A percentile compares a stretch with the other conserved stretches of the same genome.
Conservation (phyloP, 2,797 vertebrate species). For the Clarias platycephalus region DNA sequence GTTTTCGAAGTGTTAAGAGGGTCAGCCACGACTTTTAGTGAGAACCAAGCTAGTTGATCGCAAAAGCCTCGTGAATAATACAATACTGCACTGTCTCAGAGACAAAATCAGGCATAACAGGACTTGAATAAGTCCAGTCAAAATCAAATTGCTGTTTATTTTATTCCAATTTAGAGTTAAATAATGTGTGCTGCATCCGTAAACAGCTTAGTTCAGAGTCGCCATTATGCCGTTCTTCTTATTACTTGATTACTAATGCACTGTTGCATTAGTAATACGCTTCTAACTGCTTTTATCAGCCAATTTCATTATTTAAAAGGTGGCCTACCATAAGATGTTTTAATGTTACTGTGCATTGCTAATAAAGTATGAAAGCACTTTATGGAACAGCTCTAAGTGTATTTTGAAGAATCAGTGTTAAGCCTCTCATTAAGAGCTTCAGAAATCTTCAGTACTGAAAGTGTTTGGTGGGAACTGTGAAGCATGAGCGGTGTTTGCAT, state of each 20-base stretch:
- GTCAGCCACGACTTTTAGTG: slow-evolving; percentile 37
- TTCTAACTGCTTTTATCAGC: slow-evolving; percentile 54
- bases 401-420: slow-evolving; percentile 19
- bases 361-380: slow-evolving; percentile 14
- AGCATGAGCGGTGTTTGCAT: slow-evolving; percentile 45
- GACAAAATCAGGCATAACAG: slow-evolving; percentile 26
- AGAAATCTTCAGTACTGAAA: slow-evolving; percentile 34
- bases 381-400: slow-evolving; percentile 14
- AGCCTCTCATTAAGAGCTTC: slow-evolving; percentile 12
- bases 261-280: slow-evolving; percentile 55
- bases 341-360: slow-evolving; percentile 30
- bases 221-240: slow-evolving; percentile 35
- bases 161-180: slow-evolving; percentile 21
- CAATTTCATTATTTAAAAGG: slow-evolving; percentile 58
- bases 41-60: slow-evolving; percentile 48
- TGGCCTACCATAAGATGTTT: slow-evolving; percentile 23
- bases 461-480: slow-evolving; percentile 36
- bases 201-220: slow-evolving; percentile 42
- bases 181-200: slow-evolving; percentile 12
- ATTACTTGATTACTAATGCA: slow-evolving; percentile 42
- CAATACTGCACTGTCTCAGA: slow-evolving; percentile 47
- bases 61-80: slow-evolving; percentile 55
- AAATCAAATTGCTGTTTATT: slow-evolving; percentile 12
- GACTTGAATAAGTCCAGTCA: slow-evolving; percentile 20
- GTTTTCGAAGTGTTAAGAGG: slow-evolving; percentile 53